These are phyloP conservation scores for Clarias batrachus DNA, from an alignment of 2,113 vertebrate genomes.

Conservation along the genomic window DNA sequence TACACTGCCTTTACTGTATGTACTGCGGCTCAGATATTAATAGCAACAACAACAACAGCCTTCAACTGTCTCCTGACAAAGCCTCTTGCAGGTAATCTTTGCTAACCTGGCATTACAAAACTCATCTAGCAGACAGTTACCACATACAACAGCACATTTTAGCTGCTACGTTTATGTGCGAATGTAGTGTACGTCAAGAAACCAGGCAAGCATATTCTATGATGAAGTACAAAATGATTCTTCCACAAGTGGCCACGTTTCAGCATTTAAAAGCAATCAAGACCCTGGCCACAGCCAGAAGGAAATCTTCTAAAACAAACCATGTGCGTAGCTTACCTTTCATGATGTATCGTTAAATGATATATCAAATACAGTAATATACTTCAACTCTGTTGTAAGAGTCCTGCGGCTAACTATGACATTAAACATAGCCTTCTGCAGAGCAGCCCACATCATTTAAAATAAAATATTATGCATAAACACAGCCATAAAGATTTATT, in stretches of 20 bases:
- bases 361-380: slow-evolving; percentile 28
- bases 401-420: slow-evolving; percentile 10
- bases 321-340: slow-evolving; percentile 47
- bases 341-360: slow-evolving; percentile 34
- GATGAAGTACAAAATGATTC: background rate
- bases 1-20: background rate
- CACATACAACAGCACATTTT: slow-evolving; percentile 38
- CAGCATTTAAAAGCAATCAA: slow-evolving; percentile 17
- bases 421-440: slow-evolving; percentile 29
- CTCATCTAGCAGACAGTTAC: slow-evolving; percentile 56
- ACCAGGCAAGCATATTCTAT: slow-evolving; percentile 20
- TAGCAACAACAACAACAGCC: slow-evolving; percentile 31
- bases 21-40: background rate
- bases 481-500: slow-evolving; percentile 46
- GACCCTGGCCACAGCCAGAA: slow-evolving; percentile 6
- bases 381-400: slow-evolving; percentile 17
- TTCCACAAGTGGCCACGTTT: slow-evolving; percentile 31
- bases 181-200: slow-evolving; percentile 46
- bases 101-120: slow-evolving; percentile 35
- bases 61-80: background rate
- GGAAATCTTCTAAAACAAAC: background rate
- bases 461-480: slow-evolving; percentile 34
- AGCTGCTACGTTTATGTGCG: slow-evolving; percentile 61
- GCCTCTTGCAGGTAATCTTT: slow-evolving; percentile 42
- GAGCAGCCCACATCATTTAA: slow-evolving; percentile 29